phyloP scores from a whole-genome alignment of 2,113 vertebrate genomes.

The Oncorhynchus gorbuscha region DNA sequence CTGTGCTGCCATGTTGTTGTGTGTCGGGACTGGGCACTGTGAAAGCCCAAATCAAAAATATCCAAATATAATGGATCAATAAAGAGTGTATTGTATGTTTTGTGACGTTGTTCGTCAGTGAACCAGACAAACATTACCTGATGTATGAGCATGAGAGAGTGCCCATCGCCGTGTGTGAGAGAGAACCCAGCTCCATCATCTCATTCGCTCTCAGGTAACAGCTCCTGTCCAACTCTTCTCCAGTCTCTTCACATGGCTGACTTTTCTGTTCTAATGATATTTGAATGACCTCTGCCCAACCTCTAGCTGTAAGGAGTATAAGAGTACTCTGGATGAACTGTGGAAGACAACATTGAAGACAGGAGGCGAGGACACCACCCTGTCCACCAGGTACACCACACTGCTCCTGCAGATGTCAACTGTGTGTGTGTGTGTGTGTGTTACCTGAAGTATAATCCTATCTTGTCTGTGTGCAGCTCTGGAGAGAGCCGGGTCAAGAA shows the following conservation, averaged over 20 bases:
- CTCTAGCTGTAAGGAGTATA: slow-evolving; percentile 94
- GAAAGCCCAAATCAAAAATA: no score
- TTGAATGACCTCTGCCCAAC: neutral
- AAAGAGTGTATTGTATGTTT: neutral
- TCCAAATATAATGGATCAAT: no score
- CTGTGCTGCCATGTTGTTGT: no score
- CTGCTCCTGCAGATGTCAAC: neutral
- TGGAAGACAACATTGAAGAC: slow-evolving; percentile 78
- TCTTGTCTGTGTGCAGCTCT: slow-evolving; percentile 51
- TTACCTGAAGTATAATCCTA: no score
- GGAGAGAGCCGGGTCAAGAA: slow-evolving; percentile 84
- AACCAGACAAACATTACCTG: slow-evolving; percentile 96
- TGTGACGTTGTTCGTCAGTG: slow-evolving; percentile 71
- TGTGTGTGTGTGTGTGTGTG: no score
- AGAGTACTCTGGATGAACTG: slow-evolving; percentile 90
- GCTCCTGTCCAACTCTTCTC: neutral
- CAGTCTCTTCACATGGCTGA: neutral
- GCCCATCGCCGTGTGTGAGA: slow-evolving; percentile 95
- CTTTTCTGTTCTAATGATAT: neutral
- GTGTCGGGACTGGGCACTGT: no score
- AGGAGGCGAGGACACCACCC: slow-evolving; percentile 79
- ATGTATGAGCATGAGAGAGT: slow-evolving; percentile 97
- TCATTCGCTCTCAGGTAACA: slow-evolving; percentile 95
- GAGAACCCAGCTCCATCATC: slow-evolving; percentile 97
- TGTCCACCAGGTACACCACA: slow-evolving; percentile 71